Conservation (phyloP, 37 sponge, comb jelly and placozoan genomes). For the Aplysina aerophoba region DNA sequence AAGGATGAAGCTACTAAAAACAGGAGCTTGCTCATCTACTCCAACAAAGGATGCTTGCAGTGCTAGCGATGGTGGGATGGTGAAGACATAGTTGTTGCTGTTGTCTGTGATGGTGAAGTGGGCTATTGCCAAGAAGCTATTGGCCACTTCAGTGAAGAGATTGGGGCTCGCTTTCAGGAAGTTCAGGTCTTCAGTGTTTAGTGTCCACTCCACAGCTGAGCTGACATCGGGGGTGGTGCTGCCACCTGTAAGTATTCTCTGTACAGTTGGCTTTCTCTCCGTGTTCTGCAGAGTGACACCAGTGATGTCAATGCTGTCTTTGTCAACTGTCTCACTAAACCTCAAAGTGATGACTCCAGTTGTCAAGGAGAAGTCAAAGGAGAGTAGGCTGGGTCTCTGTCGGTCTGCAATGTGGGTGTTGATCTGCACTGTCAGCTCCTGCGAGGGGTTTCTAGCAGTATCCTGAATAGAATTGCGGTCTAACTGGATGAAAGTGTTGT, state of each 20-base stretch:
- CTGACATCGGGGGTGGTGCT: constrained; percentile 47
- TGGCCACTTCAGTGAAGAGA: constrained; percentile 58
- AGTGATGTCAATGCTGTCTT: constrained; percentile 53
- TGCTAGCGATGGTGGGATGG: constrained; percentile 64
- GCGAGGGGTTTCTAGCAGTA: constrained; percentile 82
- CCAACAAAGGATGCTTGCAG: constrained; percentile 57
- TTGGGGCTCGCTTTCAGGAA: constrained; percentile 62
- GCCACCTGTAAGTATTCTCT: constrained; percentile 65
- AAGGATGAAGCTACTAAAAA: constrained; percentile 50
- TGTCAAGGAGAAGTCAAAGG: constrained; percentile 74
- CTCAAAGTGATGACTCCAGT: constrained; percentile 66
- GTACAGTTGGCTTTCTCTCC: constrained; percentile 45
- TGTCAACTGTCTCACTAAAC: constrained; percentile 80
- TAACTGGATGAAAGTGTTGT: constrained; percentile 66
- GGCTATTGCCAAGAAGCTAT: constrained; percentile 75
- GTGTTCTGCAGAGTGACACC: constrained; percentile 80
- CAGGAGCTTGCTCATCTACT: constrained; percentile 61
- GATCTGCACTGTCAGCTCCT: constrained; percentile 5
- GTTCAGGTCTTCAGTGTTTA: constrained; percentile 75
- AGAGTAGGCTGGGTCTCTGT: constrained; percentile 63
- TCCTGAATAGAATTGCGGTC: constrained; percentile 57
- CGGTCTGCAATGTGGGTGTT: constrained; percentile 47
- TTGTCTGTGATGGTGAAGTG: constrained; percentile 69
- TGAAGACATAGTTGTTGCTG: constrained; percentile 69
- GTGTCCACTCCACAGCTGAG: constrained; percentile 46